These are phyloP conservation scores for Solea solea DNA, from an alignment of 2,113 vertebrate species.

Conservation along the genomic window DNA sequence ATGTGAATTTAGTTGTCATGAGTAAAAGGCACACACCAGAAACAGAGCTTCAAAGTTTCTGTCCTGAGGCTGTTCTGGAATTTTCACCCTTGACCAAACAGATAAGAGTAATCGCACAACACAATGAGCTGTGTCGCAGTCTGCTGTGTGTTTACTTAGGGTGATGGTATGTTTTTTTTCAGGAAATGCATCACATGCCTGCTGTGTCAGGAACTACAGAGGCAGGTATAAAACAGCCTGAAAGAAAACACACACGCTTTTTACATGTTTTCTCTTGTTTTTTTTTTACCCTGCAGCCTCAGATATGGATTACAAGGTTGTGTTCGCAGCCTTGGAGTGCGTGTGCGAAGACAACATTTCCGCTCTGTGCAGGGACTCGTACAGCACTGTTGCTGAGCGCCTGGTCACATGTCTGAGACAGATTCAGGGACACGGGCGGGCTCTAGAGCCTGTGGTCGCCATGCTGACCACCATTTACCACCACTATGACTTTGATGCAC, in stretches of 20 bases:
- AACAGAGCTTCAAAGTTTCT: conserved; percentile 10
- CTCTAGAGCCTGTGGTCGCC: conserved; percentile 56
- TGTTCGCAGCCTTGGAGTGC: conserved; percentile 63
- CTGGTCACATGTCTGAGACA: conserved; percentile 50
- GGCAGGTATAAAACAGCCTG: conserved; percentile 5
- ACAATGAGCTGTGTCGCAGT: not conserved
- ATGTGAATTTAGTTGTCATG: too few relatives aligned
- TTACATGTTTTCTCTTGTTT: not conserved
- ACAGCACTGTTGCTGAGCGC: conserved; percentile 42
- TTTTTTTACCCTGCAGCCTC: conserved; percentile 28
- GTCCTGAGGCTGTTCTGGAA: not conserved
- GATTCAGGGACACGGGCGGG: conserved; percentile 67
- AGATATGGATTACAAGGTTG: conserved; percentile 65
- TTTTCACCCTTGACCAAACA: conserved; percentile 40
- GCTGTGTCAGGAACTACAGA: not conserved
- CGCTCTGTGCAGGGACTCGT: conserved; percentile 24
- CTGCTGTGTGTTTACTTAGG: conserved; percentile 36
- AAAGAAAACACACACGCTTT: not conserved
- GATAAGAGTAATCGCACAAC: conserved; percentile 38
- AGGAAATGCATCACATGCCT: conserved; percentile 34
- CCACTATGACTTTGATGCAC: conserved; percentile 70
- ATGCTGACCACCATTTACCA: conserved; percentile 65
- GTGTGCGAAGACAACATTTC: conserved; percentile 62
- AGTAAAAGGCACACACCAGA: too few relatives aligned
- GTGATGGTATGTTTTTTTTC: conserved; percentile 9